Conservation (phyloP, 92 coral and sea anemone genomes). For the Siderastrea siderea region DNA sequence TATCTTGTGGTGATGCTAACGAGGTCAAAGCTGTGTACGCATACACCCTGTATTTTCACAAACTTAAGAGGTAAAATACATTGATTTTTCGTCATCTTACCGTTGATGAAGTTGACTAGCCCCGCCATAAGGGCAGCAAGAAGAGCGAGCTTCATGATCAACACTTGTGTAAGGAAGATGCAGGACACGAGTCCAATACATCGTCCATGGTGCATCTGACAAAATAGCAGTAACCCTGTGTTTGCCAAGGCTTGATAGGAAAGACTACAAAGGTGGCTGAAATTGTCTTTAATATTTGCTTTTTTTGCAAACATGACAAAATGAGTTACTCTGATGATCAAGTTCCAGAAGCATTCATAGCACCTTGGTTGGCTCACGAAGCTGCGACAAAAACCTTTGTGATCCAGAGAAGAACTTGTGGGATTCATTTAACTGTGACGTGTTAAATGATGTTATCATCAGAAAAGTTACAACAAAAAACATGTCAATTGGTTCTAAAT, state of each 20-base stretch:
- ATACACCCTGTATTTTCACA: too few relatives aligned
- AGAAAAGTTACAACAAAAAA: not conserved
- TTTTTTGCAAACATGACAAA: not conserved
- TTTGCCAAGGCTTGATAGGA: not conserved
- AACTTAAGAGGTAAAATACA: not conserved
- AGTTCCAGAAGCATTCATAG: not conserved
- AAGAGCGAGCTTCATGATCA: conserved; percentile 11
- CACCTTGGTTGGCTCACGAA: not conserved
- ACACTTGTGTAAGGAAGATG: not conserved
- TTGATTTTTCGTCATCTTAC: not conserved
- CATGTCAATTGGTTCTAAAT: not conserved
- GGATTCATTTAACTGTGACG: not conserved
- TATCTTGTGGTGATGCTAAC: too few relatives aligned
- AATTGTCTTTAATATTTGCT: not conserved
- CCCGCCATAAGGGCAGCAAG: not conserved
- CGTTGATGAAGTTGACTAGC: not conserved
- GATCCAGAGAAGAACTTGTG: too few relatives aligned
- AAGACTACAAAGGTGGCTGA: not conserved
- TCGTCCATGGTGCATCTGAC: not conserved
- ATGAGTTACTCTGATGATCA: not conserved
- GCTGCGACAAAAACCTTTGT: not conserved
- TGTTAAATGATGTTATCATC: not conserved
- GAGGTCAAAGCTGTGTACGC: too few relatives aligned
- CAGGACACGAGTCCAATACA: not conserved
- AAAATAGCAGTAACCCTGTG: not conserved